These are phyloP conservation scores for Samia ricini DNA, from an alignment of 1,140 invertebrate genomes.

Conservation along the genomic window DNA sequence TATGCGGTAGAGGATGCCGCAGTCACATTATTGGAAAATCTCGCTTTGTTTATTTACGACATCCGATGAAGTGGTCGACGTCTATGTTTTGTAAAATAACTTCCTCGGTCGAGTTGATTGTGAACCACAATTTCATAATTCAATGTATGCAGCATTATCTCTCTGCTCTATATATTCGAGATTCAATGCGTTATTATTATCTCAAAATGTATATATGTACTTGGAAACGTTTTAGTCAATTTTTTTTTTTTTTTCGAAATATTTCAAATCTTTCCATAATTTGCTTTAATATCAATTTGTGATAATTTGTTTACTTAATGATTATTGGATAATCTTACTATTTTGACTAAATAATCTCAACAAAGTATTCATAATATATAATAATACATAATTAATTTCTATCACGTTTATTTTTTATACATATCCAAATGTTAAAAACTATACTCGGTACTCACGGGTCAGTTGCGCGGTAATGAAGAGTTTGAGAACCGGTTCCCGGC, in stretches of 20 bases:
- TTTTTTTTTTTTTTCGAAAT: not conserved
- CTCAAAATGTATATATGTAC: not conserved
- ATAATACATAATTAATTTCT: not conserved
- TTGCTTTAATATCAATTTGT: not conserved
- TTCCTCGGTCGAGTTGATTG: not conserved
- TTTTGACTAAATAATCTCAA: not conserved
- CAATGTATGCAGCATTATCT: not conserved
- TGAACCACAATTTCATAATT: not conserved
- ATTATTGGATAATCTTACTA: not conserved
- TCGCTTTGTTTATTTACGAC: constrained; percentile 26
- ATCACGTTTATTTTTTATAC: not conserved
- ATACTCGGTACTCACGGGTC: constrained; percentile 34
- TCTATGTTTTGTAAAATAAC: constrained; percentile 6
- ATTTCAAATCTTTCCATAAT: not conserved
- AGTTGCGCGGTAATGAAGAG: constrained; percentile 48
- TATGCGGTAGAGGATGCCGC: constrained; percentile 41
- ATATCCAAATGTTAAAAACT: not conserved
- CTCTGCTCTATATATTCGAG: too few relatives aligned
- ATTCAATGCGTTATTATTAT: not conserved
- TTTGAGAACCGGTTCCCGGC: constrained; percentile 46
- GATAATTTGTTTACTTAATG: not conserved
- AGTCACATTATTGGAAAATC: constrained; percentile 28
- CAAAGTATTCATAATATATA: not conserved
- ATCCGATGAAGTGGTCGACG: constrained; percentile 27
- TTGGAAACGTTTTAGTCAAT: not conserved